These are phyloP conservation scores for Epinotia brunnichana DNA, from an alignment of 2,888 invertebrate genomes.

Conservation along the genomic window DNA sequence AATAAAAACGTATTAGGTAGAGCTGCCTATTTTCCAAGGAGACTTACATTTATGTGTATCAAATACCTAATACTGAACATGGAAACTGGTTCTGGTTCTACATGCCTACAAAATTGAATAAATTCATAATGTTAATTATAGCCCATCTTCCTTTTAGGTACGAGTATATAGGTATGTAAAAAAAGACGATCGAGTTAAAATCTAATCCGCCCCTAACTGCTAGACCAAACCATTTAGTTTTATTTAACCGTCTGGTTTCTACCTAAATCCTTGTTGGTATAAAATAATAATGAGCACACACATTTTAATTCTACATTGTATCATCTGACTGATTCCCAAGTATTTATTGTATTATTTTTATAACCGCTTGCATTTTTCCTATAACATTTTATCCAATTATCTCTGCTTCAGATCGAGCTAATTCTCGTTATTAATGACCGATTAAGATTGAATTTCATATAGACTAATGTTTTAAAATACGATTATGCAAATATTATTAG, in stretches of 20 bases:
- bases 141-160: too few species aligned
- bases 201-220: neutral
- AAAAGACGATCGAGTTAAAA: neutral
- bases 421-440: slow-evolving; percentile 75
- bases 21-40: too few species aligned
- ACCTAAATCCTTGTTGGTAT: neutral
- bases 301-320: slow-evolving; percentile 24
- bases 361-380: slow-evolving; percentile 62
- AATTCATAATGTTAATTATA: too few species aligned
- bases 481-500: slow-evolving; percentile 82
- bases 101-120: too few species aligned
- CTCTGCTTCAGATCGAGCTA: slow-evolving; percentile 70
- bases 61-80: too few species aligned
- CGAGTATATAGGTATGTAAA: too few species aligned
- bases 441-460: slow-evolving; percentile 80
- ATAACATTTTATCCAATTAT: slow-evolving; percentile 63
- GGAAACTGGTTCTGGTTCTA: too few species aligned
- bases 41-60: too few species aligned
- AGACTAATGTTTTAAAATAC: slow-evolving; percentile 71
- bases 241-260: neutral
- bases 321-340: slow-evolving; percentile 13
- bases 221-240: neutral
- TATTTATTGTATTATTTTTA: slow-evolving; percentile 65
- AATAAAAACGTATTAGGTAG: too few species aligned
- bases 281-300: slow-evolving; percentile 15